phyloP scores from a whole-genome alignment of 2,113 vertebrate genomes.

The Maylandia zebra region DNA sequence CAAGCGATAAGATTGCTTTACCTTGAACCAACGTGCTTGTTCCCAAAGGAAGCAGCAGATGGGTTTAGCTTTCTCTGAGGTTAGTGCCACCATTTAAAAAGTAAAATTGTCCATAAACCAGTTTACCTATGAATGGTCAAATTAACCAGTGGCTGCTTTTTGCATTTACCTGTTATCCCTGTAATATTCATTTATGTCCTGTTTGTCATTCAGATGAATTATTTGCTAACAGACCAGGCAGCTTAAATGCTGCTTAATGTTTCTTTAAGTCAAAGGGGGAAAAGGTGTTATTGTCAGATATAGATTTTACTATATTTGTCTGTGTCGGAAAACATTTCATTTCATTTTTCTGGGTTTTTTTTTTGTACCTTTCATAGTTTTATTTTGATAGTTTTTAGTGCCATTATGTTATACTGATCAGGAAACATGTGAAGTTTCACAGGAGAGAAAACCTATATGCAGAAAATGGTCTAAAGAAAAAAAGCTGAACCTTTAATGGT shows the following conservation, averaged over 20 bases:
- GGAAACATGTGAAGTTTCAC: not conserved
- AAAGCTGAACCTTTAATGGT: not conserved
- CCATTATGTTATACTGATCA: not conserved
- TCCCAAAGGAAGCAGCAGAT: not conserved
- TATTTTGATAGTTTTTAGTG: not conserved
- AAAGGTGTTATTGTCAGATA: not conserved
- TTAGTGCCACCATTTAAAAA: not conserved
- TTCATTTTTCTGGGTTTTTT: accelerated
- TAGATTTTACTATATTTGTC: not conserved
- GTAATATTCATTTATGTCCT: not conserved
- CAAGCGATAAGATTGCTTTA: not conserved
- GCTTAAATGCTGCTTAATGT: not conserved
- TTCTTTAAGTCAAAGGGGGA: not conserved
- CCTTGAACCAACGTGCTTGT: not conserved
- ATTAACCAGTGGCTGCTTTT: not conserved
- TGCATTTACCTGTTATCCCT: not conserved
- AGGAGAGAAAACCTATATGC: not conserved
- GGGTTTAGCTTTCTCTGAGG: not conserved
- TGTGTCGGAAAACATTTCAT: not conserved
- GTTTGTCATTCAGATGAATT: not conserved
- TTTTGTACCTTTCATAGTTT: not conserved
- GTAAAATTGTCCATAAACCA: not conserved
- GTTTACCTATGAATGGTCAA: not conserved
- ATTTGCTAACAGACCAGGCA: not conserved
- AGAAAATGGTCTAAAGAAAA: not conserved